Evolutionary conservation across 1,140 invertebrate genomes (phyloP), one percentile per base, ranked within the genome.

Genomic region (Heterodera schachtii): DNA sequence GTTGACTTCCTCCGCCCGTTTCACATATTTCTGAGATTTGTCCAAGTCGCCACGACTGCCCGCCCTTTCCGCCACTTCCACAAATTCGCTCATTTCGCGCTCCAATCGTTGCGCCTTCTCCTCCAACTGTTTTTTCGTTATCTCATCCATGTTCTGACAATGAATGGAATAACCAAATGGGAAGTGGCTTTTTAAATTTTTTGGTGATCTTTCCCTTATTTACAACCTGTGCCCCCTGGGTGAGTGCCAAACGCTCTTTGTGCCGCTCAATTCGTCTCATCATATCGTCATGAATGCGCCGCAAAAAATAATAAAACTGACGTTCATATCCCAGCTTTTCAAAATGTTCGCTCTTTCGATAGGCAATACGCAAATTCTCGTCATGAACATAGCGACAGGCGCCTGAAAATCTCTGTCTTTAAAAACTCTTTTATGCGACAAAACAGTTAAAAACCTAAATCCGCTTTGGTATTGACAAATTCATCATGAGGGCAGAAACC

Each of bases 401-500:
- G 67, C 81, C 84, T 86, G 70, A 21, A 83, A 82, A 75, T 52
- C n/a, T n/a, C n/a, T 31, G 31, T 31, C 31, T 31, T 31, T 31
- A 31, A 31, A 31, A 31, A 31, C 31, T 31, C 31, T 31, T 31
- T 31, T 31, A 31, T 31, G 31, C 31, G 31, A 31, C 31, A 2
- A 57, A 82, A 81, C 19, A 19, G 60, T 75, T 41, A 57, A 3
- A 21, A 47, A 84, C 84, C 84, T 31, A 85, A 75, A 75, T 85
- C 84, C 44, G 84, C 84, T 77, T 85, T 85, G 13, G 84, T 85
- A 60, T 85, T 85, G 16, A 75, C 67, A 69, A 85, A 85, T 49
- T 86, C 60, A 69, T 85, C 84, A 47, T 85, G 84, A 3, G 84
- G 84, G 60, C 84, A 85, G 74, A 86, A 85, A 11, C 75, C 84